These are phyloP conservation scores for Melanogrammus aeglefinus DNA, from an alignment of 2,797 vertebrate species.

Conservation along the genomic window DNA sequence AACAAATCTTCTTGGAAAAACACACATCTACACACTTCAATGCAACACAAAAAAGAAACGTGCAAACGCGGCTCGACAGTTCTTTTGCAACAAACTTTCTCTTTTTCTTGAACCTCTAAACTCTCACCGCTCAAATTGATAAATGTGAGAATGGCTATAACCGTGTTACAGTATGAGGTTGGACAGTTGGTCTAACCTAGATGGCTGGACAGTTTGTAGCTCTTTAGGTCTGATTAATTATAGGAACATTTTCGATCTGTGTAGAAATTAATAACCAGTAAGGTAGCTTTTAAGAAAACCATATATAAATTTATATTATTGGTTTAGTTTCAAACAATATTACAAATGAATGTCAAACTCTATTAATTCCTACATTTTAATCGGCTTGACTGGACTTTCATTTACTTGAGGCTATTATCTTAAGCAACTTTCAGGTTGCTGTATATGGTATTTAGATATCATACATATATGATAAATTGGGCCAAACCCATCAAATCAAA, in stretches of 20 bases:
- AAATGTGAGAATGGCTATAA: background rate
- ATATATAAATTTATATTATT: background rate
- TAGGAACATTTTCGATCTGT: background rate
- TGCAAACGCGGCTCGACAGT: background rate
- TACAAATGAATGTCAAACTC: background rate
- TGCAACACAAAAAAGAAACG: background rate
- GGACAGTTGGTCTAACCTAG: background rate
- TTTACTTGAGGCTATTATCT: background rate
- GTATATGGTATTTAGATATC: background rate
- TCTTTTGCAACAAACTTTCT: background rate
- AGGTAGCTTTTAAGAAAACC: background rate
- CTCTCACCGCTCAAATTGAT: background rate
- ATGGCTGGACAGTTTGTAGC: background rate
- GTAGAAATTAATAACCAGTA: background rate
- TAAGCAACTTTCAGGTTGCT: background rate
- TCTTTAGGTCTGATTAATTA: background rate
- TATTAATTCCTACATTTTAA: background rate
- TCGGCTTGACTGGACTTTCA: background rate
- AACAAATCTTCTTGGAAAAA: conserved; percentile 44
- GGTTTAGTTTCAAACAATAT: background rate
- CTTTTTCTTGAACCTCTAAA: background rate
- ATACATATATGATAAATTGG: background rate
- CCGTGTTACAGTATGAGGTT: background rate
- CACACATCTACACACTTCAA: conserved; percentile 7
- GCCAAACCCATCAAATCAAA: background rate